Base-by-base conservation (phyloP, 2,113 vertebrate species). In the Pipa parva region DNA sequence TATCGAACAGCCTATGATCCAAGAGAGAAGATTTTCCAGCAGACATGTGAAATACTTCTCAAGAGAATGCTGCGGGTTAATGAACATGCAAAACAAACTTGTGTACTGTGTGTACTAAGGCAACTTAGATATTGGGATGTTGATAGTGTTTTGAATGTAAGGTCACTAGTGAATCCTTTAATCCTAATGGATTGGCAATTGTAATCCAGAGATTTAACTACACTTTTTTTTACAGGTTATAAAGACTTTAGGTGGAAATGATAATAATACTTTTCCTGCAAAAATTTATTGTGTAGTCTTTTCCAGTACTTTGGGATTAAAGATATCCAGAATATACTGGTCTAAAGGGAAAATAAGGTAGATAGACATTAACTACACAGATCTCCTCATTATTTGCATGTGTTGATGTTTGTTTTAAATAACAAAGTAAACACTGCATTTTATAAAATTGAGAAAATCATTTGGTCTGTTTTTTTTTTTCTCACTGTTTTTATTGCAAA, bases 201-300 rank as follows among this genome's bases (percentile, higher is more conserved):
- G 57, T 61, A 70, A 70, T 70, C 66, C 49, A 7, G 12, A 24
- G 66, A 61, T 70, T 70, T 70, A 70, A 61, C 58, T 67, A 33
- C 42, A 48, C 9, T 58, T 58, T 58, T 22, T 58, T 58, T 22
- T 58, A 58, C 29, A 36, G 31, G 58, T 70, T 61, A 54, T n/a
- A n/a, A 70, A 42, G 49, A 48, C 31, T 51, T 59, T 28, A 58
- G 5, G 9, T 15, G 29, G 36, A 52, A 42, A 49, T 33, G 26
- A 28, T 28, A 25, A 21, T 28, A 25, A 21, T 36, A 61, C 39
- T 28, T 26, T 61, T 29, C 57, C 31, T 70, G 45, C 57, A 54
- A 9, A 61, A 37, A 42, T n/a, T 57, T 52, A 2, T 45, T 22
- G 22, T 22, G 45, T 17, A 42, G 39, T 42, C 57, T 52, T 48